Evolutionary conservation across 2,113 vertebrate genomes (phyloP), one percentile per base, ranked within the genome.

Genomic region (Cyprinus carpio): DNA sequence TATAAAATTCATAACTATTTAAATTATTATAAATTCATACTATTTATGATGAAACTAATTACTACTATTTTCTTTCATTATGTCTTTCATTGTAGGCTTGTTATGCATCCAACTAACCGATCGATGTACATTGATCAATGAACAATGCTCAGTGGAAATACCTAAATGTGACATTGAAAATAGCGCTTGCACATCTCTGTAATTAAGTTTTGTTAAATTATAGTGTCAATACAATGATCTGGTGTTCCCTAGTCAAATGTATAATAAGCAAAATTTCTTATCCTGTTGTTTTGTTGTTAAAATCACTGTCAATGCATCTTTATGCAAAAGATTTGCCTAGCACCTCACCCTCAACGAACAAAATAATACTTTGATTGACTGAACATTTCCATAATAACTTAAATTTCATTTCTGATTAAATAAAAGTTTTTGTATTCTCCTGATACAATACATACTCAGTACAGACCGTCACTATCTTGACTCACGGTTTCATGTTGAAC

Each of bases 401-500:
- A n/a, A 43, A 49, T 27, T n/a, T 8, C 1, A 27, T 20, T 34
- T 37, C 9, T 37, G 18, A 78, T 37, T 16, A 0, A 6, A 40
- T 78, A 12, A 37, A 58, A 23, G 18, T 7, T 56, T 56, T 56
- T 6, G 51, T 23, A 23, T 75, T 49, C n/a, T 27, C 23, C 76
- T 40, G 76, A 60, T n/a, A 60, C 29, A 25, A 46, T 25, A 74
- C 37, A 74, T 16, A 15, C 6, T 25, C 23, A 46, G 4, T 18
- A 64, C 13, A 25, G n/a, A 37, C 25, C n/a, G 18, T 20, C 27
- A 69, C 25, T 56, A 20, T 43, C 2, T 15, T 60, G 20, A 95
- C 98, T 2, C 93, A 99, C 98, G 98, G 98, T 91, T 98, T 99
- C 96, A 99, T 99, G 94, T 92, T 98, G 96, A 99, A 98, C 89